Conservation (phyloP, 2,113 vertebrate genomes). For the Hyperopisus bebe region DNA sequence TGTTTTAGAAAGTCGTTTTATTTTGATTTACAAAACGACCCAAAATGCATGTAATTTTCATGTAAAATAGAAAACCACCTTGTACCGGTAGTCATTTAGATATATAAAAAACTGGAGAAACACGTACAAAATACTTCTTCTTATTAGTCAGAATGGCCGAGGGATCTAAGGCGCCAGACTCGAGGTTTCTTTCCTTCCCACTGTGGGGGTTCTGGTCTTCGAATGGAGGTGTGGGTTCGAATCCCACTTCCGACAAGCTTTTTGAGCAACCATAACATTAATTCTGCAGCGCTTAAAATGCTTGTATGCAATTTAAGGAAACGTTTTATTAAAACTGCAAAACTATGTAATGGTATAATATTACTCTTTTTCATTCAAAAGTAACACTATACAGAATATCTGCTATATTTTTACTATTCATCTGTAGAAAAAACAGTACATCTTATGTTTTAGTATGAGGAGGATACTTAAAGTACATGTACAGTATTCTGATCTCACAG, state of each 20-base stretch:
- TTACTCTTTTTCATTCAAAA: background rate
- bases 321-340: background rate
- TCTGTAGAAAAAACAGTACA: background rate
- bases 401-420: background rate
- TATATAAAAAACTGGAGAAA: background rate
- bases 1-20: background rate
- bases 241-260: background rate
- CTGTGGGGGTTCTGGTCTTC: background rate
- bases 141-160: background rate
- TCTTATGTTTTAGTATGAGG: background rate
- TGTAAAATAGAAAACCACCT: background rate
- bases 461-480: background rate
- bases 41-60: background rate
- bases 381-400: background rate
- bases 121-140: fast-evolving
- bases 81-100: background rate
- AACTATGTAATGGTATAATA: background rate
- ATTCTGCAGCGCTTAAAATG: background rate
- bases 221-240: background rate
- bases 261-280: background rate
- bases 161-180: background rate
- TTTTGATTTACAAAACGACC: background rate
- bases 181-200: background rate
- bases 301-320: background rate
- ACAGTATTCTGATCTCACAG: background rate